Evolutionary conservation across 2,888 invertebrate species (phyloP), one percentile per base, ranked within the genome.

Genomic region (Chelonus formosanus): DNA sequence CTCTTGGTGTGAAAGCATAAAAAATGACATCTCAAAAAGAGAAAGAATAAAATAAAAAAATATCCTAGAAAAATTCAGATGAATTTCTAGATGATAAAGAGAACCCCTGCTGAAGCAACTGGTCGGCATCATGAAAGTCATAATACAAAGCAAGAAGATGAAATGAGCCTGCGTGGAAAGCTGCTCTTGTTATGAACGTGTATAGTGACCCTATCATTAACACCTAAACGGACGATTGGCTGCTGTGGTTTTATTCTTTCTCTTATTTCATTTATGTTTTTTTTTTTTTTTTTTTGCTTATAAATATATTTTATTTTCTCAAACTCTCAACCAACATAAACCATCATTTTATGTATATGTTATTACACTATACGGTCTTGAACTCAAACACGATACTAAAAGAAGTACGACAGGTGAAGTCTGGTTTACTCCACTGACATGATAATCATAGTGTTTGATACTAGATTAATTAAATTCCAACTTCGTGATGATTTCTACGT

Each of bases 391-490:
- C 3, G 5, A 6, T 40, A 3, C 5, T 6, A 5, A 5, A 4
- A 40, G 40, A 6, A 5, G 6, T 40, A 40, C 71, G 80, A 82
- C 82, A 78, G 76, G 76, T 78, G 78, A 82, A 74, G 80, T 72
- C 80, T 80, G 80, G 78, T 83, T 82, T 82, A 78, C 76, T 74
- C 61, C 75, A 67, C 70, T 77, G 82, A 81, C 81, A 73, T 76
- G 77, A 75, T 82, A 83, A 83, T 83, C 80, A 82, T 76, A 75
- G 36, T 52, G 43, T 20, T 31, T n/a, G 8, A 65, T 72, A 76
- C 76, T 75, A 74, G 75, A 78, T 78, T 81, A 81, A 81, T 81
- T 81, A 80, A 82, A 81, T 80, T 79, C 73, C 77, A 73, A 57
- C 50, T 48, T 57, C 70, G 57, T 53, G 59, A 63, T 64, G 65